Evolutionary conservation across 2,888 invertebrate species (phyloP).

Genomic region (Leptothorax acervorum): DNA sequence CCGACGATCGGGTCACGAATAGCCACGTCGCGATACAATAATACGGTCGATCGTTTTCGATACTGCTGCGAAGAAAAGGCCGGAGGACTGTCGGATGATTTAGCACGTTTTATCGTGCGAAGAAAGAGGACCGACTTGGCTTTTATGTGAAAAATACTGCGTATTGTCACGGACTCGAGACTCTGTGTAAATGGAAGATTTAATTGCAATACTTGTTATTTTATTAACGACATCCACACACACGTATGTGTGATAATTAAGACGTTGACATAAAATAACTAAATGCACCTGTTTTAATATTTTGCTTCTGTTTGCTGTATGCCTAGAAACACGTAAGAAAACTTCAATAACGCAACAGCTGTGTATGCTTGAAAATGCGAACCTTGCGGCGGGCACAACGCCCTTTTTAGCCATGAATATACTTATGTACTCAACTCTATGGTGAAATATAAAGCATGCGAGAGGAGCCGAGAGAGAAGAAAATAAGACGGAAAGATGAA

Average conservation of each 20-base stretch:
- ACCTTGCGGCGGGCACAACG: constrained; percentile 22
- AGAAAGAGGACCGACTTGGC: constrained; percentile 29
- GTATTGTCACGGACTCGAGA: constrained; percentile 1
- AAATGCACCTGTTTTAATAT: constrained; percentile 15
- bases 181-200: neutral
- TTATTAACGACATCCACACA: neutral
- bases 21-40: constrained; percentile 72
- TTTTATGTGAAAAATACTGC: constrained; percentile 33
- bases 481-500: constrained; percentile 43
- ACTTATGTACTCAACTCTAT: constrained; percentile 32
- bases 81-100: constrained; percentile 61
- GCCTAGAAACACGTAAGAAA: constrained; percentile 30
- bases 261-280: neutral
- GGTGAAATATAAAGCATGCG: constrained; percentile 32
- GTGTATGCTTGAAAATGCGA: constrained; percentile 51
- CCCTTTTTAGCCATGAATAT: constrained; percentile 48
- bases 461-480: constrained; percentile 15
- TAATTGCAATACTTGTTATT: neutral
- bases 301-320: neutral
- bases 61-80: constrained; percentile 57
- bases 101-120: constrained; percentile 58
- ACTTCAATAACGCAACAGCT: constrained; percentile 57
- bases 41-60: constrained; percentile 72
- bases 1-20: constrained; percentile 71
- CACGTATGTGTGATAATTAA: neutral